These are phyloP conservation scores for Hesperophylax magnus DNA, from an alignment of 1,140 invertebrate species.

Conservation along the genomic window DNA sequence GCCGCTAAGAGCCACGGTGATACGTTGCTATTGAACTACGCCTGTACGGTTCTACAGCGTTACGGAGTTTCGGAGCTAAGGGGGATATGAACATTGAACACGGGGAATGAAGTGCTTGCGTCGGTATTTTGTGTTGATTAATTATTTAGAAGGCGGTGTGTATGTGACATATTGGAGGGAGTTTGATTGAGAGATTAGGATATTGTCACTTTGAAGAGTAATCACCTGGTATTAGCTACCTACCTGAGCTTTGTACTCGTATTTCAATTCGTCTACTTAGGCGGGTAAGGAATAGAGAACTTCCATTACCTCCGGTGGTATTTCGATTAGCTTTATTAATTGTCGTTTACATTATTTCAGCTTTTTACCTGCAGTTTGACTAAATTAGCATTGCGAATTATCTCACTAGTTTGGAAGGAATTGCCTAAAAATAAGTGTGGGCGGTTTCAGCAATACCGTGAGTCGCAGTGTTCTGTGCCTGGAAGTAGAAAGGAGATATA, in stretches of 20 bases:
- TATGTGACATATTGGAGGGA: constrained; percentile 27
- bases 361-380: neutral
- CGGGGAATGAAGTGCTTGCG: too few relatives aligned
- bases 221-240: neutral
- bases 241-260: neutral
- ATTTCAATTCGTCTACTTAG: neutral
- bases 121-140: constrained; percentile 28
- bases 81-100: too few relatives aligned
- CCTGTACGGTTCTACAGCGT: too few relatives aligned
- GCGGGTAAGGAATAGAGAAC: neutral
- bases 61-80: too few relatives aligned
- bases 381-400: too few relatives aligned
- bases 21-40: too few relatives aligned
- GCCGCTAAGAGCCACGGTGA: too few relatives aligned
- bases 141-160: constrained; percentile 33
- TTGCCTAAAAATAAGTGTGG: neutral
- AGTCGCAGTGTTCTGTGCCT: too few relatives aligned
- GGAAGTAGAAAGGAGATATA: neutral
- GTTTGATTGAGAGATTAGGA: constrained; percentile 35
- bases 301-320: neutral
- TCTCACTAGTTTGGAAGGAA: neutral
- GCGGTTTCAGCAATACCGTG: neutral
- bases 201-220: constrained; percentile 38
- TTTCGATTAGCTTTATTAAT: neutral
- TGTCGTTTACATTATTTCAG: neutral